phyloP scores from a whole-genome alignment of 2,113 vertebrate species.

The Cyanoramphus novaezelandiae region DNA sequence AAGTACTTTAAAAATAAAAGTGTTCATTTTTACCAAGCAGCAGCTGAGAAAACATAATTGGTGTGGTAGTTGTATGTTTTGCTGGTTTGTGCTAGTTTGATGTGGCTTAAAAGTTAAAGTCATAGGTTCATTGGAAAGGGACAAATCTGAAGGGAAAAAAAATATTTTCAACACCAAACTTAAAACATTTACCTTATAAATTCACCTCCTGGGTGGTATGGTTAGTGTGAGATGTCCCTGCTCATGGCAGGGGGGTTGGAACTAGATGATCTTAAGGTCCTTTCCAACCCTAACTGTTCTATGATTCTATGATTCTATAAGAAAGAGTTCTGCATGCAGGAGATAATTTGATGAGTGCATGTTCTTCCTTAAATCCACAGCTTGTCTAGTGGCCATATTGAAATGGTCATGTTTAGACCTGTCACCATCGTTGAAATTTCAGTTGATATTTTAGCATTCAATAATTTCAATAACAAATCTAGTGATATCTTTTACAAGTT shows the following conservation, averaged over 20 bases:
- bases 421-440: background rate
- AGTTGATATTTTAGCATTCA: background rate
- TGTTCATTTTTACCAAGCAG: background rate
- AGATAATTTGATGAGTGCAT: background rate
- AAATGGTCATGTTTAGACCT: background rate
- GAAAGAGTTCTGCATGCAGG: background rate
- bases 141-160: background rate
- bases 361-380: background rate
- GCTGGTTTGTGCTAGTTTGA: background rate
- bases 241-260: no score
- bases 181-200: background rate
- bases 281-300: no score
- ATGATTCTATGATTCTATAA: background rate
- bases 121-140: background rate
- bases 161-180: background rate
- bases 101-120: background rate
- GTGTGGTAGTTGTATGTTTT: background rate
- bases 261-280: no score
- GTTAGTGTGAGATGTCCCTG: no score
- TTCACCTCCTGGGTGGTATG: no score
- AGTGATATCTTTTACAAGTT: background rate
- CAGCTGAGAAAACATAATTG: conserved; percentile 2
- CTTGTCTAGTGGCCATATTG: background rate
- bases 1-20: conserved; percentile 17
- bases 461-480: background rate